Evolutionary conservation across 2,797 vertebrate genomes (phyloP).

Genomic region (Ibycter americanus): DNA sequence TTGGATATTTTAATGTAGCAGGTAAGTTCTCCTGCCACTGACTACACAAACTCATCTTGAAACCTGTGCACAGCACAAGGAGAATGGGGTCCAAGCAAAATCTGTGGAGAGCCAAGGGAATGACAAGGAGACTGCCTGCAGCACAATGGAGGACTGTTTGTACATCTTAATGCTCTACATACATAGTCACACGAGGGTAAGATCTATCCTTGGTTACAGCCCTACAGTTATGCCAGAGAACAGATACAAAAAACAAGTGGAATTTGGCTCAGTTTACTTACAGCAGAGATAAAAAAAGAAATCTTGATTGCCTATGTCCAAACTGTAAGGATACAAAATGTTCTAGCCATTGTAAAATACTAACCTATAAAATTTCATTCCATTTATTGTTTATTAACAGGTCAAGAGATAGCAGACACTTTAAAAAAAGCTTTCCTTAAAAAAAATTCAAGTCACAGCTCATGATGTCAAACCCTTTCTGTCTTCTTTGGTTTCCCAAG

Average conservation of each 20-base stretch:
- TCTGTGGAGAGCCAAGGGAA: neutral
- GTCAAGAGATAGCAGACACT: neutral
- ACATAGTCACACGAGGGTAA: neutral
- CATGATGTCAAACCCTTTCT: neutral
- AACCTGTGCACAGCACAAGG: neutral
- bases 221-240: neutral
- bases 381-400: neutral
- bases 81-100: neutral
- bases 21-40: neutral
- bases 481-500: neutral
- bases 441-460: constrained; percentile 2
- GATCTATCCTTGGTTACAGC: neutral
- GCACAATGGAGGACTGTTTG: neutral
- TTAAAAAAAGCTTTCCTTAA: neutral
- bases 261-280: constrained; percentile 5
- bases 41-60: neutral
- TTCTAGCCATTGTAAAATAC: neutral
- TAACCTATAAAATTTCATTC: neutral
- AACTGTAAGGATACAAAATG: neutral
- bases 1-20: neutral
- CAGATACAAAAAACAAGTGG: neutral
- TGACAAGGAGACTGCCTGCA: neutral
- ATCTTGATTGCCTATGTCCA: neutral
- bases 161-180: neutral
- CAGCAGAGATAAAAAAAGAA: constrained; percentile 5